A percentile compares a stretch with the other conserved stretches of the same genome.
These are phyloP conservation scores for Okamejei kenojei DNA, from an alignment of 2,797 vertebrate species.

Conservation along the genomic window DNA sequence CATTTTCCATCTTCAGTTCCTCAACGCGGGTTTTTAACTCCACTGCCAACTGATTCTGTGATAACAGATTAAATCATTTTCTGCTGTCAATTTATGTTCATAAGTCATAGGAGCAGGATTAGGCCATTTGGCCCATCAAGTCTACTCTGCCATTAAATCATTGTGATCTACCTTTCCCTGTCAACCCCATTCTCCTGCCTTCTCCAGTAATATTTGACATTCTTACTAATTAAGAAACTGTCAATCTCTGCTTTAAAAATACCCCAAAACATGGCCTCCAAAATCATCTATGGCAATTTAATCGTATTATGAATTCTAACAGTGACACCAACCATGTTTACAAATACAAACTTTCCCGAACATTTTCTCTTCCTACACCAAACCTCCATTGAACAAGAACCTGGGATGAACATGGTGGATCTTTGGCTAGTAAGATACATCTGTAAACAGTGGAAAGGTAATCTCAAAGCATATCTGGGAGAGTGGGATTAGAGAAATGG, in stretches of 20 bases:
- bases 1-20: slow-evolving; percentile 81
- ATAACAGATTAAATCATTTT: background rate
- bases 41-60: slow-evolving; percentile 71
- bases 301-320: background rate
- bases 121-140: too few species aligned
- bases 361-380: background rate
- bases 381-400: background rate
- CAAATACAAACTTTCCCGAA: background rate
- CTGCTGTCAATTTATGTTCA: background rate
- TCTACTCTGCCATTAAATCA: too few species aligned
- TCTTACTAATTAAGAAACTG: too few species aligned
- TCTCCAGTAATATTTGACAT: too few species aligned
- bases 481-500: background rate
- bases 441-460: background rate
- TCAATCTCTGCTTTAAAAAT: too few species aligned
- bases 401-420: background rate
- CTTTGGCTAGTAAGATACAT: background rate
- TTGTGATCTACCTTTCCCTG: too few species aligned
- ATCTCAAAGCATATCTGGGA: background rate
- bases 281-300: background rate
- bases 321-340: background rate
- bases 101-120: too few species aligned
- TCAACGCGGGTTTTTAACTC: slow-evolving; percentile 77
- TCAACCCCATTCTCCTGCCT: too few species aligned
- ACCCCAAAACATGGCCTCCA: too few species aligned